Conservation (phyloP, 1,140 invertebrate species). For the Drosophila miranda region DNA sequence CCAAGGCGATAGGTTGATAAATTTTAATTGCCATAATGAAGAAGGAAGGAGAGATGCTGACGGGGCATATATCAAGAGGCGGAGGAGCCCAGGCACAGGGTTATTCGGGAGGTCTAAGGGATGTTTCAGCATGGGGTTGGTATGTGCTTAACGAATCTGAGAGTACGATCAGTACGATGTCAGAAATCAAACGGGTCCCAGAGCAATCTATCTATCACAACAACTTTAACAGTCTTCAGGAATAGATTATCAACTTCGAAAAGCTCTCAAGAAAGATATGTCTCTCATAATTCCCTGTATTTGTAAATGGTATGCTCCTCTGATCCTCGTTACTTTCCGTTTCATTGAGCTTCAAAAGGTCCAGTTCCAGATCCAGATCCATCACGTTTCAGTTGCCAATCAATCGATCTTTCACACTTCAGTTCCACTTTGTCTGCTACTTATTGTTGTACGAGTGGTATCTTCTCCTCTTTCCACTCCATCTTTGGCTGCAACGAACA, state of each 20-base stretch:
- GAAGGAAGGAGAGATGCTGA: slow-evolving; percentile 7
- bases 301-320: too few relatives aligned
- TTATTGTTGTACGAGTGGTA: slow-evolving; percentile 48
- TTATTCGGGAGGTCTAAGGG: background rate
- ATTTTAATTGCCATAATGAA: slow-evolving; percentile 35
- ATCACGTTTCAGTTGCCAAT: slow-evolving; percentile 40
- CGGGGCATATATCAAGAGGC: slow-evolving; percentile 12
- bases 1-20: slow-evolving; percentile 28
- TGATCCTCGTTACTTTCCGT: too few relatives aligned
- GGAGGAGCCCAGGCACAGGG: too few relatives aligned
- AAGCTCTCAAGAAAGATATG: too few relatives aligned
- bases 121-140: too few relatives aligned
- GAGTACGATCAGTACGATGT: too few relatives aligned
- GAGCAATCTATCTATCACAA: too few relatives aligned
- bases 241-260: too few relatives aligned
- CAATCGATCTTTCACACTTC: slow-evolving; percentile 68
- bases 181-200: too few relatives aligned
- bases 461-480: slow-evolving; percentile 10
- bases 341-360: slow-evolving; percentile 13
- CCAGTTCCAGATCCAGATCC: slow-evolving; percentile 18
- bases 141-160: too few relatives aligned
- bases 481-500: slow-evolving; percentile 37
- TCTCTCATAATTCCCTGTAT: too few relatives aligned
- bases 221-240: too few relatives aligned
- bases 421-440: slow-evolving; percentile 49